These are phyloP conservation scores for Rhopalosiphum maidis DNA, from an alignment of 1,140 invertebrate genomes.

Conservation along the genomic window DNA sequence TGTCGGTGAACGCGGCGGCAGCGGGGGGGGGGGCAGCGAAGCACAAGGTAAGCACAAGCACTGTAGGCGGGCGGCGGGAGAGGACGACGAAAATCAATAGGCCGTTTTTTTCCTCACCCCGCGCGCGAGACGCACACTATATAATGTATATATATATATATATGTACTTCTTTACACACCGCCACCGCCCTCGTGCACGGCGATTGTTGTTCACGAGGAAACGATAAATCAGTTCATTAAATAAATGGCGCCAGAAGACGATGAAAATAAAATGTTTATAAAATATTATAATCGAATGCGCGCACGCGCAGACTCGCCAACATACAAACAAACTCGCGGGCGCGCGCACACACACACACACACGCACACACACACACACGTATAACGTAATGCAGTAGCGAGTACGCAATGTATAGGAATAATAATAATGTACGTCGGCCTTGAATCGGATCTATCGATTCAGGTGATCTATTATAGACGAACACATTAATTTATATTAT, in stretches of 20 bases:
- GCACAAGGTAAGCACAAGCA: background rate
- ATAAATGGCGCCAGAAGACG: constrained; percentile 34
- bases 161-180: background rate
- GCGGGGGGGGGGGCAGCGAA: background rate
- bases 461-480: too few species aligned
- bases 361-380: background rate
- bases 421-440: background rate
- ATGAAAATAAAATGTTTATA: background rate
- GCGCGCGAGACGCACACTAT: background rate
- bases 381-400: too few species aligned
- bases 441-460: background rate
- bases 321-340: too few species aligned
- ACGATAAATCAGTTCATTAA: constrained; percentile 38
- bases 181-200: background rate
- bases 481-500: too few species aligned
- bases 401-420: too few species aligned
- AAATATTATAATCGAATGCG: background rate
- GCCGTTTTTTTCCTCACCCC: constrained; percentile 41
- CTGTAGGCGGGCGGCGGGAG: background rate
- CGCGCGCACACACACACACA: too few species aligned
- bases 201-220: constrained; percentile 23
- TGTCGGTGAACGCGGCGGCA: too few species aligned
- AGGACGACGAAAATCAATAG: constrained; percentile 50
- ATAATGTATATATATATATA: background rate
- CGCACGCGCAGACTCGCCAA: too few species aligned